These are phyloP conservation scores for Agriopis aurantiaria DNA, from an alignment of 2,888 invertebrate genomes.

Conservation along the genomic window DNA sequence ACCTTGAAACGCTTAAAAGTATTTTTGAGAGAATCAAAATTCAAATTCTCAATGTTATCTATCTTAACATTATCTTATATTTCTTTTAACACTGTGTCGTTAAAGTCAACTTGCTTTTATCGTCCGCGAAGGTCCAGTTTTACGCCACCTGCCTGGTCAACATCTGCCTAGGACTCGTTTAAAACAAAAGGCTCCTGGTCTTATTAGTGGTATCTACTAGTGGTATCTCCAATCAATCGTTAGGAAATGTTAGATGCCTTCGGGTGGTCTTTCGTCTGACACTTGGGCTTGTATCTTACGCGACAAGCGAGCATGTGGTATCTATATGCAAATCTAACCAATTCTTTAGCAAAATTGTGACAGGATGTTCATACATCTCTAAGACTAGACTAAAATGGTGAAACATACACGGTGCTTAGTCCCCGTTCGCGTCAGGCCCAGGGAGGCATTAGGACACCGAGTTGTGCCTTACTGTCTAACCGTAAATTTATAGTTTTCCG, in stretches of 20 bases:
- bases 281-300: neutral
- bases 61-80: neutral
- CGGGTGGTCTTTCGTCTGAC: neutral
- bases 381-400: too few relatives aligned
- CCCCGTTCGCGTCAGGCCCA: too few relatives aligned
- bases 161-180: slow-evolving; percentile 5
- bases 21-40: neutral
- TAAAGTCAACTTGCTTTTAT: neutral
- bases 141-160: neutral
- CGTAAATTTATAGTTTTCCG: too few relatives aligned
- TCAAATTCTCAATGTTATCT: neutral
- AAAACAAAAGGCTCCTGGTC: neutral
- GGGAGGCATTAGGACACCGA: too few relatives aligned
- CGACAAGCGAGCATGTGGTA: neutral
- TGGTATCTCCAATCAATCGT: neutral
- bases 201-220: neutral
- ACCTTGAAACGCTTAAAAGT: neutral
- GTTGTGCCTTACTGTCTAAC: too few relatives aligned
- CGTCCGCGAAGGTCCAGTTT: neutral
- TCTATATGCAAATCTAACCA: neutral
- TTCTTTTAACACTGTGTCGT: neutral
- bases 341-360: too few relatives aligned
- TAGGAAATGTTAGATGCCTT: neutral
- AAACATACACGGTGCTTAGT: too few relatives aligned
- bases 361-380: too few relatives aligned